Evolutionary conservation across 2,113 vertebrate species (phyloP), one percentile per base, ranked within the genome.

Genomic region (Apeltes quadracus): DNA sequence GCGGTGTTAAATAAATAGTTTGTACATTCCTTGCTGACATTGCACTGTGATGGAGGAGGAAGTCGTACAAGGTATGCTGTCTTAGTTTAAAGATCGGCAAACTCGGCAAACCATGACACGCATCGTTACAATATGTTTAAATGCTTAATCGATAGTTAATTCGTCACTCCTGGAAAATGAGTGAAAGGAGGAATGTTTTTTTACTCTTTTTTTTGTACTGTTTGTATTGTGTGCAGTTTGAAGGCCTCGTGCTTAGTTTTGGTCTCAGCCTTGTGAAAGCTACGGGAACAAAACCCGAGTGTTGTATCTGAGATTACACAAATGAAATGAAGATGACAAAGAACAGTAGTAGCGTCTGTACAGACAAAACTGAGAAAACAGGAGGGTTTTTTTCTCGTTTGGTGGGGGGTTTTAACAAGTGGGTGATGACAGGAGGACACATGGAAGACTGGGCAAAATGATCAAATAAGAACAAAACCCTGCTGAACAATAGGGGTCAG

Each of bases 341-440:
- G 65, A 79, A 90, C 85, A 90, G 90, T 82, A 70, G 79, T 43
- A 75, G 48, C 14, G 44, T 81, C 74, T 74, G 59, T 84, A 67
- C 38, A 81, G 67, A 75, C 76, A 34, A 56, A 27, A 54, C 64
- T 78, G 61, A 57, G 56, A 79, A 65, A 76, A 70, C 61, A 55
- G 65, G 36, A 41, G 50, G 43, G 29, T 41, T 46, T 43, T 70
- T 5, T 12, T 48, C 13, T 4, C 2, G 5, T 34, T 5, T 34
- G 23, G 29, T 2, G 12, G 18, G 20, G 7, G 53, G 11, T 23
- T 22, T 34, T 20, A 29, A 34, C 41, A 46, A 57, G 74, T 2
- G 53, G 68, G 62, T 7, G 56, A 44, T 66, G 66, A 78, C 56
- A 71, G 54, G 55, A 46, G 32, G 27, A 73, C 25, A 64, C 63